phyloP scores from a whole-genome alignment of 2,888 invertebrate genomes.

The Stenodera caucasica region DNA sequence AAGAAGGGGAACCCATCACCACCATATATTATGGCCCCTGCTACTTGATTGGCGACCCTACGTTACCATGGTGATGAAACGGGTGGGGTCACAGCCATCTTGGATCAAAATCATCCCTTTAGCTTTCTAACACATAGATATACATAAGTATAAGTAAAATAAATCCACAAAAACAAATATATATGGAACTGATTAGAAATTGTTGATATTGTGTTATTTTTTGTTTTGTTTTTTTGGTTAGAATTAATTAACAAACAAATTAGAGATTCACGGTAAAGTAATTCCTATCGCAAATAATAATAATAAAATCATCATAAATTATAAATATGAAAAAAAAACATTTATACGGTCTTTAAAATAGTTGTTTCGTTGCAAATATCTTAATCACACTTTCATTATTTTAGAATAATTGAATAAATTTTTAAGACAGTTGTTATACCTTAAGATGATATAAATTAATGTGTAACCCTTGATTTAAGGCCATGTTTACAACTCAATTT shows the following conservation, averaged over 20 bases:
- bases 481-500: slow-evolving; percentile 47
- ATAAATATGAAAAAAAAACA: too few relatives aligned
- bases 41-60: slow-evolving; percentile 48
- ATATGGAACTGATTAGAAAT: background rate
- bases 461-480: slow-evolving; percentile 44
- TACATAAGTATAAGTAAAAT: too few relatives aligned
- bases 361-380: background rate
- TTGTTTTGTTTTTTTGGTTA: too few relatives aligned
- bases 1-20: slow-evolving; percentile 34
- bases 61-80: slow-evolving; percentile 51
- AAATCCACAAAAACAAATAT: too few relatives aligned
- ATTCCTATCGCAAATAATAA: too few relatives aligned
- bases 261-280: too few relatives aligned
- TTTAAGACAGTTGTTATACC: background rate
- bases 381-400: background rate
- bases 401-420: background rate
- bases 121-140: background rate
- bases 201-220: background rate
- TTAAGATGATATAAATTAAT: slow-evolving; percentile 31
- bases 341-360: too few relatives aligned
- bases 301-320: too few relatives aligned
- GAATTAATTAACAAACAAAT: too few relatives aligned
- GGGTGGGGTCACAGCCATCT: slow-evolving; percentile 55
- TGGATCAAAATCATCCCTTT: slow-evolving; percentile 41
- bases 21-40: slow-evolving; percentile 45